Evolutionary conservation across 2,113 vertebrate species (phyloP).

Genomic region (Mustela nigripes): DNA sequence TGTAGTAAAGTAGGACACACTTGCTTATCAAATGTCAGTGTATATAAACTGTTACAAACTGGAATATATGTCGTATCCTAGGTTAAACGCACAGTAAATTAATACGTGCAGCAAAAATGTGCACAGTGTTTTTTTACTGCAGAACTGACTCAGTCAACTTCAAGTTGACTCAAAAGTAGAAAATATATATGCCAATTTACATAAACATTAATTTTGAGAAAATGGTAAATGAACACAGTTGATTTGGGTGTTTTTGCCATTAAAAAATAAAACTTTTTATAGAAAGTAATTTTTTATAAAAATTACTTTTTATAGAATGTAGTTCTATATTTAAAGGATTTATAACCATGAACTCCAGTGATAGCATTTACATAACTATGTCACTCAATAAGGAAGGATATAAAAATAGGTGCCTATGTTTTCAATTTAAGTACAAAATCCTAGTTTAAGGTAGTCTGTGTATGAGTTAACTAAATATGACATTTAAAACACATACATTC

Average conservation of each 20-base stretch:
- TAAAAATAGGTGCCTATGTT: background rate
- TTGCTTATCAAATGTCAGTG: background rate
- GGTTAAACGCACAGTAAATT: background rate
- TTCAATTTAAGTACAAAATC: slow-evolving; percentile 29
- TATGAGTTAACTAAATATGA: background rate
- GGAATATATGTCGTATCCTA: background rate
- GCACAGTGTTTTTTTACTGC: background rate
- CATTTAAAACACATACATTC: slow-evolving; percentile 41
- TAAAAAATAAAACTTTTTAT: slow-evolving; percentile 1
- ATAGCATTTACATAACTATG: background rate
- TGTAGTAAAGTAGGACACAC: background rate
- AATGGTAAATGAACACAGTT: background rate
- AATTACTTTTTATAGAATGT: background rate
- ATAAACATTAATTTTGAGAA: slow-evolving; percentile 27
- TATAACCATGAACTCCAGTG: background rate
- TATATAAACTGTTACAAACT: background rate
- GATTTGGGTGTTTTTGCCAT: background rate
- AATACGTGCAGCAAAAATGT: slow-evolving; percentile 19
- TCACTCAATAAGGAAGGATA: slow-evolving; percentile 1
- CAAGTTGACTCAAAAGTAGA: slow-evolving; percentile 12
- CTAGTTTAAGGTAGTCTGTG: background rate
- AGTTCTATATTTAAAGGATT: background rate
- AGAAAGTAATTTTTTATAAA: background rate
- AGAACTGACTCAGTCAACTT: background rate
- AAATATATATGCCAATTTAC: background rate